These are phyloP conservation scores for Phyllotreta striolata DNA, from an alignment of 2,888 invertebrate species.

Conservation along the genomic window DNA sequence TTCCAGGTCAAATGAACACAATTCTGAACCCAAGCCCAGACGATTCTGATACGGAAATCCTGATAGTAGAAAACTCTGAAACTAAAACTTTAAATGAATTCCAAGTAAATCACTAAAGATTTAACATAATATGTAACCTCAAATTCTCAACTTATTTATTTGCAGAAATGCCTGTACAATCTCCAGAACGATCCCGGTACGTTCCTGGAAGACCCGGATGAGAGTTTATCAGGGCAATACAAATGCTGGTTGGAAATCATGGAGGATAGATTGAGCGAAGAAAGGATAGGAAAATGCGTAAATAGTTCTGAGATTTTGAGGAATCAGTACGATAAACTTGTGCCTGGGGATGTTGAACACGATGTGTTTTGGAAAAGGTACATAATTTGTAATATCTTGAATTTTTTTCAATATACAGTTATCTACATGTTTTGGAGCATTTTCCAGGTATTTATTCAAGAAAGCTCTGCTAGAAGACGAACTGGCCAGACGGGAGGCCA, in stretches of 20 bases:
- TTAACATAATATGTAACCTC: background rate
- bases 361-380: constrained; percentile 82
- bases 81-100: constrained; percentile 71
- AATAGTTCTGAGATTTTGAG: constrained; percentile 64
- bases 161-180: constrained; percentile 71
- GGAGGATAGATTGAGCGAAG: constrained; percentile 65
- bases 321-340: constrained; percentile 66
- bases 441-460: constrained; percentile 73
- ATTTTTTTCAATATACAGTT: constrained; percentile 14
- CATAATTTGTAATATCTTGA: constrained; percentile 12
- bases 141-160: constrained; percentile 19
- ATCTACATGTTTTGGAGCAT: background rate
- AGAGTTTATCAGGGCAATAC: constrained; percentile 64
- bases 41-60: constrained; percentile 75
- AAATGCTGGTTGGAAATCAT: constrained; percentile 68
- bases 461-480: constrained; percentile 80
- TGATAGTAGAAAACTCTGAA: constrained; percentile 71
- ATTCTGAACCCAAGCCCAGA: constrained; percentile 73
- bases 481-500: constrained; percentile 72
- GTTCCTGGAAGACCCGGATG: constrained; percentile 74
- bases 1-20: constrained; percentile 72
- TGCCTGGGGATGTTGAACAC: constrained; percentile 75
- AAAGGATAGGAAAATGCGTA: constrained; percentile 69
- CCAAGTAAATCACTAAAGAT: constrained; percentile 56
- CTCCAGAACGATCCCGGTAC: constrained; percentile 78